phyloP scores from a whole-genome alignment of 2,113 vertebrate species.

The Scomber scombrus region DNA sequence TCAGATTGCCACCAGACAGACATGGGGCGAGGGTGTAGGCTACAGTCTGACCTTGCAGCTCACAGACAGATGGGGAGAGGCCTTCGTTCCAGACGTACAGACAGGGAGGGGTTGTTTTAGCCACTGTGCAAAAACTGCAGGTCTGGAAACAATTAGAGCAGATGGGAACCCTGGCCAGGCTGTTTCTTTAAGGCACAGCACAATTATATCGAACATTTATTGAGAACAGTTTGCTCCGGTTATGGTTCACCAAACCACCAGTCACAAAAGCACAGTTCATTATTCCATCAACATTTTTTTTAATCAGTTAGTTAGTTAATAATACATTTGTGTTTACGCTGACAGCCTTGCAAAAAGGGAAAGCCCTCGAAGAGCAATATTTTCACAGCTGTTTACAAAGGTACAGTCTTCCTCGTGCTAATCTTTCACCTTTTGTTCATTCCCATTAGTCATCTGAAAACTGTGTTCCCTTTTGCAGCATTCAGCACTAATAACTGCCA shows the following conservation, averaged over 20 bases:
- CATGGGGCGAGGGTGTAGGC: constrained; percentile 49
- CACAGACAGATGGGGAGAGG: constrained; percentile 64
- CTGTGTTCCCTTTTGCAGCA: constrained; percentile 24
- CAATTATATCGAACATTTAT: constrained; percentile 40
- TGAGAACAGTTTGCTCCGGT: constrained; percentile 39
- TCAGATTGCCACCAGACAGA: constrained; percentile 53
- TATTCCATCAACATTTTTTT: constrained; percentile 22
- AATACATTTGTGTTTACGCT: constrained; percentile 41
- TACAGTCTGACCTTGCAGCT: constrained; percentile 73
- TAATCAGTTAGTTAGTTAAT: constrained; percentile 13
- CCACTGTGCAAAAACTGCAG: constrained; percentile 71
- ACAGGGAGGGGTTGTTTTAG: constrained; percentile 77
- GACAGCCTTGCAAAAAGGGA: constrained; percentile 42
- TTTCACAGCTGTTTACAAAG: constrained; percentile 60
- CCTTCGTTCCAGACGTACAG: constrained; percentile 73
- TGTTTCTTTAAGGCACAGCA: constrained; percentile 47
- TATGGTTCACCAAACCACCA: constrained; percentile 15
- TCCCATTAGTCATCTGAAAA: constrained; percentile 62
- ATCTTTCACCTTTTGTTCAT: constrained; percentile 53
- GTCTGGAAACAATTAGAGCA: constrained; percentile 81
- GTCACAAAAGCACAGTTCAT: constrained; percentile 14
- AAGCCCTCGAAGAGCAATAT: constrained; percentile 46
- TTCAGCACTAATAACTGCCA: constrained; percentile 50
- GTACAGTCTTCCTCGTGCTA: constrained; percentile 14
- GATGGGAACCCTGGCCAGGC: constrained; percentile 56